Percentiles rank a stretch among this genome's conserved stretches.
phyloP scores from a whole-genome alignment of 2,113 vertebrate genomes.

The Aspidoscelis tigris region DNA sequence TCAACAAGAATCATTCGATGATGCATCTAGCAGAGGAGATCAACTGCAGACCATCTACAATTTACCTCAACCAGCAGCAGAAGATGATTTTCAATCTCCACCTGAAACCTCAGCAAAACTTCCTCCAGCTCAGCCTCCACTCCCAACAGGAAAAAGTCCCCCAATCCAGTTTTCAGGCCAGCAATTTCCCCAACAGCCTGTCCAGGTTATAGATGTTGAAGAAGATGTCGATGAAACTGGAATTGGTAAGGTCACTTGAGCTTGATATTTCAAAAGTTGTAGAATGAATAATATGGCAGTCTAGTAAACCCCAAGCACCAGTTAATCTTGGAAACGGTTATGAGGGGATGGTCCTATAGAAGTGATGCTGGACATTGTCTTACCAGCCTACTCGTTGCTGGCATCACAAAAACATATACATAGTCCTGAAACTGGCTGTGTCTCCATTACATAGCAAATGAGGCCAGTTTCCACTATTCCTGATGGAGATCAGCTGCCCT shows the following conservation, averaged over 20 bases:
- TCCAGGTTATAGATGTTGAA: slow-evolving; percentile 87
- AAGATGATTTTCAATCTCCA: slow-evolving; percentile 42
- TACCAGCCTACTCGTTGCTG: too few species aligned
- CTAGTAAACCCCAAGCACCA: background rate
- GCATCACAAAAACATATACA: background rate
- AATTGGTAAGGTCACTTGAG: slow-evolving; percentile 65
- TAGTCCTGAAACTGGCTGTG: background rate
- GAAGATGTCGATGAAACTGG: slow-evolving; percentile 79
- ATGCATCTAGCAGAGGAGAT: slow-evolving; percentile 54
- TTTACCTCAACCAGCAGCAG: slow-evolving; percentile 35
- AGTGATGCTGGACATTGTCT: too few species aligned
- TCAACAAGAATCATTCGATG: slow-evolving; percentile 52
- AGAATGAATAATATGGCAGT: background rate
- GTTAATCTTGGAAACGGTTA: too few species aligned
- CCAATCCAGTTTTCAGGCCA: slow-evolving; percentile 74
- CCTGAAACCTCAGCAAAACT: slow-evolving; percentile 49
- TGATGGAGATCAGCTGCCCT: too few species aligned
- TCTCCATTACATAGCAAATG: too few species aligned
- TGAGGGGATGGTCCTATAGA: too few species aligned
- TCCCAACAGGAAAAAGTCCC: slow-evolving; percentile 61
- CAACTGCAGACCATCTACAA: slow-evolving; percentile 8
- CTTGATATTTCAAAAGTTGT: background rate
- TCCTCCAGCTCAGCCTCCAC: slow-evolving; percentile 45
- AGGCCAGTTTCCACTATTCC: too few species aligned
- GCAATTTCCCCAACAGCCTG: slow-evolving; percentile 73